Conservation (phyloP, 2,113 vertebrate species). For the Emberiza fucata region DNA sequence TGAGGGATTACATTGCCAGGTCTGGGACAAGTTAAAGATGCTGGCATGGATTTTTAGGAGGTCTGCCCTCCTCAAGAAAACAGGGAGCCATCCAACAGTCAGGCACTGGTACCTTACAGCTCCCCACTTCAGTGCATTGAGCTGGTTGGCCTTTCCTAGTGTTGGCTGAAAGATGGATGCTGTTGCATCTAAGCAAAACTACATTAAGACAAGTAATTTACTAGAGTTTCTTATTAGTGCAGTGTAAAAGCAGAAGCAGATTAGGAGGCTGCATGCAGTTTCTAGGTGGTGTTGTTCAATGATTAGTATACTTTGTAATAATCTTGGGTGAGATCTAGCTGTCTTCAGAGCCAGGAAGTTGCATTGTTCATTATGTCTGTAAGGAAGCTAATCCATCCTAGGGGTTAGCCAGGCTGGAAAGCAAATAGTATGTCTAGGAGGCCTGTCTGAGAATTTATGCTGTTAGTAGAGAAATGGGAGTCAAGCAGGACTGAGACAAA, state of each 20-base stretch:
- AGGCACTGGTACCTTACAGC: neutral
- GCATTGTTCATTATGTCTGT: neutral
- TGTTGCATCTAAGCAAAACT: neutral
- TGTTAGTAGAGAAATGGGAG: neutral
- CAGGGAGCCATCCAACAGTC: neutral
- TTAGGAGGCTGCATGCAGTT: neutral
- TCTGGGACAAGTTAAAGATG: neutral
- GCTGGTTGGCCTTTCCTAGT: neutral
- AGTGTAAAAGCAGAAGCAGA: neutral
- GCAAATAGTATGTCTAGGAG: neutral
- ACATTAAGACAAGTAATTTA: neutral
- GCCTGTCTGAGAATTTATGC: neutral
- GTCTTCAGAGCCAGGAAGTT: neutral
- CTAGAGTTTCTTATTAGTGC: neutral
- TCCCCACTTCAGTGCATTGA: neutral
- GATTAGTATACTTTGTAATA: neutral
- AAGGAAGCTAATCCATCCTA: neutral
- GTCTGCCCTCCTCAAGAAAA: neutral
- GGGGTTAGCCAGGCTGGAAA: neutral
- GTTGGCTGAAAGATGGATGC: neutral
- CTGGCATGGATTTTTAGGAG: neutral
- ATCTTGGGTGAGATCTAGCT: neutral
- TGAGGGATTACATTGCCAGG: neutral
- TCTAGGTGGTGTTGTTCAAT: neutral
- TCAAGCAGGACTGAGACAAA: neutral